These are phyloP conservation scores for Willowsia nigromaculata DNA, from an alignment of 2,888 invertebrate genomes.

Conservation along the genomic window DNA sequence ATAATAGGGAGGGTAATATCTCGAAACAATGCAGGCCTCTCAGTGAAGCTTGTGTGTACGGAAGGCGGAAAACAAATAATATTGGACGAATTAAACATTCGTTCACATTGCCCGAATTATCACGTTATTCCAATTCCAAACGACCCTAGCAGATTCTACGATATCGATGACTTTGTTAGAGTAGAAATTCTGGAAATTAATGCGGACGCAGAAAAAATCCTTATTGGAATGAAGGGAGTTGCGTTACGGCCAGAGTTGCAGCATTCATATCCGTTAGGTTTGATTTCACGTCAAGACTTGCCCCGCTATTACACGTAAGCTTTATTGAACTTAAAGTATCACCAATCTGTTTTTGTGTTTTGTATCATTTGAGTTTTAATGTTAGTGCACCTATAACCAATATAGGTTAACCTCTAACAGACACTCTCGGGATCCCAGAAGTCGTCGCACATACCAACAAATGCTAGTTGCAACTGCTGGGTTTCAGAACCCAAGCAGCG, in stretches of 20 bases:
- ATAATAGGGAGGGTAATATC: conserved; percentile 80
- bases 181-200: conserved; percentile 91
- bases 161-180: conserved; percentile 91
- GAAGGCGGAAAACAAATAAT: conserved; percentile 89
- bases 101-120: conserved; percentile 81
- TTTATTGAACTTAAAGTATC: not conserved
- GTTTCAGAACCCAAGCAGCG: conserved; percentile 94
- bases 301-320: conserved; percentile 80
- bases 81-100: conserved; percentile 92
- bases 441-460: conserved; percentile 89
- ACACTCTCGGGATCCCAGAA: conserved; percentile 79
- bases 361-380: too few species aligned
- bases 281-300: conserved; percentile 84
- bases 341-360: too few species aligned
- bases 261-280: conserved; percentile 88
- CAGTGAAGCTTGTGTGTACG: conserved; percentile 90
- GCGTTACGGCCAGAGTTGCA: conserved; percentile 86
- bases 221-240: conserved; percentile 91
- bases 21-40: conserved; percentile 80
- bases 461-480: conserved; percentile 90
- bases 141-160: conserved; percentile 83
- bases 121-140: conserved; percentile 73
- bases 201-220: conserved; percentile 93
- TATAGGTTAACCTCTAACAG: conserved; percentile 35
- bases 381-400: not conserved